phyloP scores from a whole-genome alignment of 2,113 vertebrate genomes.

The Vulpes lagopus region DNA sequence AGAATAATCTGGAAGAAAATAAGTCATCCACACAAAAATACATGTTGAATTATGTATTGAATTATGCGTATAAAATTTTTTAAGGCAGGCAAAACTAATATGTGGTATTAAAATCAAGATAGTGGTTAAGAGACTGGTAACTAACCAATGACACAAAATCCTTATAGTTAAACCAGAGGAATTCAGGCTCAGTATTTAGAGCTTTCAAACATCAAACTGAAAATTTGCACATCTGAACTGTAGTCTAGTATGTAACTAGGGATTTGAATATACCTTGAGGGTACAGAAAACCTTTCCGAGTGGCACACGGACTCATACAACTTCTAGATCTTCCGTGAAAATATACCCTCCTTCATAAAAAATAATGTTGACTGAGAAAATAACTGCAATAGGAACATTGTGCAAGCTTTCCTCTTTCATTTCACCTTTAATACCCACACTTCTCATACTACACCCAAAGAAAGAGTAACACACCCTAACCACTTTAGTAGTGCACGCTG shows the following conservation, averaged over 20 bases:
- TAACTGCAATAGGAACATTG: neutral
- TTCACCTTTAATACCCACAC: neutral
- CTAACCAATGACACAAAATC: neutral
- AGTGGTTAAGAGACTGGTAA: neutral
- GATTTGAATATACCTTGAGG: neutral
- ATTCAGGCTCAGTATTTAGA: neutral
- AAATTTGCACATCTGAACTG: neutral
- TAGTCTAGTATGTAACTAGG: neutral
- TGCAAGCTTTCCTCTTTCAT: neutral
- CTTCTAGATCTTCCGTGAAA: neutral
- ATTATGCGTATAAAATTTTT: neutral
- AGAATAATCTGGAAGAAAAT: conserved; percentile 5
- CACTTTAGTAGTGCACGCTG: neutral
- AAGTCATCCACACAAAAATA: neutral
- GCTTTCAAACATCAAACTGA: neutral
- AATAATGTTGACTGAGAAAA: neutral
- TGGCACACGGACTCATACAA: neutral
- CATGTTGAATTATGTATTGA: neutral
- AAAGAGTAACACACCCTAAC: neutral
- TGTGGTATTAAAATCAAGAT: conserved; percentile 5
- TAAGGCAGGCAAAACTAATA: neutral
- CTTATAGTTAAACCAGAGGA: neutral
- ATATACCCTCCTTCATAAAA: neutral
- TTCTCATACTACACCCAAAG: neutral
- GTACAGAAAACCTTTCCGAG: neutral